Base-by-base conservation (phyloP, 2,888 invertebrate genomes). In the Lacanobia oleracea region DNA sequence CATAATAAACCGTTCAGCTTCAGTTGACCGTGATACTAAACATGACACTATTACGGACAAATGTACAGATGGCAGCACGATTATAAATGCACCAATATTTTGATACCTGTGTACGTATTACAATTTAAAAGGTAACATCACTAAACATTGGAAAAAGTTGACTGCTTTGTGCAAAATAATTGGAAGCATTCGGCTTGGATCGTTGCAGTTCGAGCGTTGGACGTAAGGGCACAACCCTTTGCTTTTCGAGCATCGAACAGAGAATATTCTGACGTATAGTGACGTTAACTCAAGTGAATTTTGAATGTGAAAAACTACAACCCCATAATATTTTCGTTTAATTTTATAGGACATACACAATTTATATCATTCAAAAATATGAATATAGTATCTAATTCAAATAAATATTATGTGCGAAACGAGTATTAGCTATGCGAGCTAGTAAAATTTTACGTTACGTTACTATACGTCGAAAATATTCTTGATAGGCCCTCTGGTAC, bases 211-310 rank as follows among this genome's bases (percentile, higher is more conserved):
- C 14, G n/a, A 54, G 33, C 59, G 18, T 60, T 72, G n/a, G 33
- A 63, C 7, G 63, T 37, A 51, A 72, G 51, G 23, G 72, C 45
- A 27, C 27, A 60, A 66, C 6, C 21, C 27, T 62, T 72, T 72
- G 59, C 40, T 18, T 53, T 37, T 40, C 12, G 27, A 74, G 33
- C 23, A 48, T 7, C 33, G 12, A 74, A 40, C n/a, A n/a, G n/a
- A n/a, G n/a, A n/a, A n/a, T n/a, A n/a, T n/a, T n/a, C n/a, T n/a
- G n/a, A n/a, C n/a, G n/a, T n/a, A n/a, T n/a, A n/a, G n/a, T n/a
- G n/a, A n/a, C n/a, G n/a, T n/a, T n/a, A n/a, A n/a, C n/a, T n/a
- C n/a, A n/a, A n/a, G n/a, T n/a, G n/a, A n/a, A n/a, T n/a, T n/a
- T n/a, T n/a, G n/a, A n/a, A n/a, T n/a, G n/a, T n/a, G n/a, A n/a